These are phyloP conservation scores for Hoplodrina blanda DNA, from an alignment of 2,888 invertebrate genomes.

Conservation along the genomic window DNA sequence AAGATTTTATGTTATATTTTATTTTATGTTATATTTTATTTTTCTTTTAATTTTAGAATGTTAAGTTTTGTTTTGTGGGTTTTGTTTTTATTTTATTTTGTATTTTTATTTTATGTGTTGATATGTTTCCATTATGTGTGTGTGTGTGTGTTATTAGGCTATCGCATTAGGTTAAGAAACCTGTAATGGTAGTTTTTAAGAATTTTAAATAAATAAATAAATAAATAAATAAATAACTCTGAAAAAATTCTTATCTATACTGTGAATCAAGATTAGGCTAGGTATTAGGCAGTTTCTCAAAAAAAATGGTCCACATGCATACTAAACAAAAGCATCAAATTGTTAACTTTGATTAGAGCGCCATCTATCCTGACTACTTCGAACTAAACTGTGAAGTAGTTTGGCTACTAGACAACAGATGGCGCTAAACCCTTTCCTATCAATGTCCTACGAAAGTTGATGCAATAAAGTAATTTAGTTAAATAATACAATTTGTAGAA, in stretches of 20 bases:
- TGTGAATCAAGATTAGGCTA: not conserved
- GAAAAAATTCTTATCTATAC: not conserved
- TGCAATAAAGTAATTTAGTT: slow-evolving; percentile 31
- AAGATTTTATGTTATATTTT: too few relatives aligned
- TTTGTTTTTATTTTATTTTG: too few relatives aligned
- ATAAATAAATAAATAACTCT: too few relatives aligned
- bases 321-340: not conserved
- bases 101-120: too few relatives aligned
- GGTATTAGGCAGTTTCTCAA: not conserved
- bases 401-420: slow-evolving; percentile 54
- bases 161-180: too few relatives aligned
- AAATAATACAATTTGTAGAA: slow-evolving; percentile 39
- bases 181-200: too few relatives aligned
- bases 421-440: slow-evolving; percentile 32
- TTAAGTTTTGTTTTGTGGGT: too few relatives aligned
- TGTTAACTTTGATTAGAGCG: slow-evolving; percentile 4
- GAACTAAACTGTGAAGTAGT: slow-evolving; percentile 26
- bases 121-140: too few relatives aligned
- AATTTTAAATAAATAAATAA: too few relatives aligned
- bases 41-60: too few relatives aligned
- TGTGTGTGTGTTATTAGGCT: too few relatives aligned
- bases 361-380: slow-evolving; percentile 29
- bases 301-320: not conserved
- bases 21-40: too few relatives aligned
- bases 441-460: slow-evolving; percentile 8